phyloP scores from a whole-genome alignment of 2,888 invertebrate species.

The Branchipolynoe longqiensis region DNA sequence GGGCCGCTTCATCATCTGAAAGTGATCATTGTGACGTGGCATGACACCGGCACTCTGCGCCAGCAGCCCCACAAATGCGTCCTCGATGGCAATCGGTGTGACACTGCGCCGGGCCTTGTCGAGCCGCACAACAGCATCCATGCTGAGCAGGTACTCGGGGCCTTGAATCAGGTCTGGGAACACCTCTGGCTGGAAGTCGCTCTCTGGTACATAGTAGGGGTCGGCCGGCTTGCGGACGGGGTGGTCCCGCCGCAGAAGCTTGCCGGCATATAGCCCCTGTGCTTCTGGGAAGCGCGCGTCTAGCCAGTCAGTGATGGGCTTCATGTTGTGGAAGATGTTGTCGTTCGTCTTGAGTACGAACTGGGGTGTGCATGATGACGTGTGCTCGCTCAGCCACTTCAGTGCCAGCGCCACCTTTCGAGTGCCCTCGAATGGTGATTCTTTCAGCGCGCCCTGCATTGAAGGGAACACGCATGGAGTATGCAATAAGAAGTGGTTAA shows the following conservation, averaged over 20 bases:
- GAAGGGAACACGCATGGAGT: no score
- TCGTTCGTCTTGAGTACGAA: slow-evolving; percentile 67
- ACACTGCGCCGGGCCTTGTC: slow-evolving; percentile 45
- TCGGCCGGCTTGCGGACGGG: slow-evolving; percentile 66
- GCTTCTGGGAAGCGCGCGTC: slow-evolving; percentile 41
- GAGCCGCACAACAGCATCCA: slow-evolving; percentile 60
- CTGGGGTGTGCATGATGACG: slow-evolving; percentile 60
- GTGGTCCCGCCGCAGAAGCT: slow-evolving; percentile 64
- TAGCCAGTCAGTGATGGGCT: slow-evolving; percentile 66
- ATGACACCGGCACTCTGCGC: slow-evolving; percentile 61
- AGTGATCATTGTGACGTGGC: slow-evolving; percentile 68
- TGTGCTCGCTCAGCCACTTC: slow-evolving; percentile 61
- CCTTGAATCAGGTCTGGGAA: slow-evolving; percentile 68
- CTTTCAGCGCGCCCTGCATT: slow-evolving; percentile 66
- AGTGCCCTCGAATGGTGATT: slow-evolving; percentile 65
- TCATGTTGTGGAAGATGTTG: slow-evolving; percentile 67
- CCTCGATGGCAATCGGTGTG: slow-evolving; percentile 67
- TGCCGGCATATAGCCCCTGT: slow-evolving; percentile 65
- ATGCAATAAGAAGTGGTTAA: no score
- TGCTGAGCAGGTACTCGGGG: slow-evolving; percentile 68
- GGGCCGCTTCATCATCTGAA: slow-evolving; percentile 62
- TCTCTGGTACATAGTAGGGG: slow-evolving; percentile 63
- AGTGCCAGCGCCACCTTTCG: slow-evolving; percentile 66
- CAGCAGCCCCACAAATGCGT: slow-evolving; percentile 68
- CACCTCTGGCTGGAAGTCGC: slow-evolving; percentile 59